Percentiles rank a stretch among this genome's conserved stretches.
These are phyloP conservation scores for Pipistrellus pygmaeus DNA, from an alignment of 2,797 vertebrate genomes.

Conservation along the genomic window DNA sequence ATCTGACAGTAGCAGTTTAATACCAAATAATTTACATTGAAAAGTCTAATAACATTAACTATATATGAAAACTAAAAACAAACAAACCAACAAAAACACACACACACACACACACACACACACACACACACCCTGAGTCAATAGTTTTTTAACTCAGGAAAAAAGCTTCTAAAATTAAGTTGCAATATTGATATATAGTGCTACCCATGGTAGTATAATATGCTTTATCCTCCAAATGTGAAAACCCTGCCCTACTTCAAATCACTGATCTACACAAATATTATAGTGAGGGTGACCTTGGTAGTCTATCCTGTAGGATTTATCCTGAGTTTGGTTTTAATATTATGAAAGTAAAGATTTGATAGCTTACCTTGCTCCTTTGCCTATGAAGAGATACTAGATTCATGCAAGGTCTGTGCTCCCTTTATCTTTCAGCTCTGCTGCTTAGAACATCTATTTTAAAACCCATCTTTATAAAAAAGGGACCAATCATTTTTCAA, in stretches of 20 bases:
- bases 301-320: background rate
- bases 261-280: background rate
- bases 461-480: constrained; percentile 73
- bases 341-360: constrained; percentile 52
- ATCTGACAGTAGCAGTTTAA: background rate
- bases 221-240: background rate
- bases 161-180: background rate
- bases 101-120: too few relatives aligned
- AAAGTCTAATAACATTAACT: background rate
- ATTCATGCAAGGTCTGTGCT: background rate
- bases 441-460: constrained; percentile 60
- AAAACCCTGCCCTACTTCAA: background rate
- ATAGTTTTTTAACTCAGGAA: constrained; percentile 7
- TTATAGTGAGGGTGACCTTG: background rate
- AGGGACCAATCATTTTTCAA: constrained; percentile 77
- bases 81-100: too few relatives aligned
- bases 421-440: constrained; percentile 57
- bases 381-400: constrained; percentile 61
- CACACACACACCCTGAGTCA: background rate
- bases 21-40: background rate
- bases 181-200: background rate
- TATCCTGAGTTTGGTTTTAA: background rate
- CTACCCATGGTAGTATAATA: background rate
- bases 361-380: constrained; percentile 76
- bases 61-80: background rate